Base-by-base conservation (phyloP, 64 coral and sea anemone species). In the Stichodactyla mertensii region DNA sequence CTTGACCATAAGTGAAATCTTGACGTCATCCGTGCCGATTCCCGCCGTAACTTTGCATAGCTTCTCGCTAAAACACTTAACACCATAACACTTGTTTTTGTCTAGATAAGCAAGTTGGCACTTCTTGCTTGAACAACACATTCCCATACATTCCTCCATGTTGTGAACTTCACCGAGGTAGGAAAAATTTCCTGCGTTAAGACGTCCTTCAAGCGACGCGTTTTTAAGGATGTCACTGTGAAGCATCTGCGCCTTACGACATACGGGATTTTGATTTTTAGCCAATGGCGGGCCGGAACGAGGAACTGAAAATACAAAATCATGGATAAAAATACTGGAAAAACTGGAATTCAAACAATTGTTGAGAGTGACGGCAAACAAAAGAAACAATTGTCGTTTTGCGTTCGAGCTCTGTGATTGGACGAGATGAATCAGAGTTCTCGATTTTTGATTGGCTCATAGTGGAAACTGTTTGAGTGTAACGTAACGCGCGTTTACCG, bases 1-100 rank as follows among this genome's bases (percentile, higher is more conserved):
- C 45, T 71, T 96, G 80, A 96, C 94, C 94, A 96, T 96, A 3
- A 96, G 85, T 31, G 94, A 96, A 84, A 96, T 96, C 89, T 96
- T 96, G 23, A 96, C 91, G 54, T 96, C 94, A 62, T 89, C 86
- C 16, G 90, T 79, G 52, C 89, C 81, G 53, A 93, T 89, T 51
- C 91, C 94, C 20, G 91, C 77, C 16, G 94, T 96, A 67, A 96
- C 91, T 85, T 96, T 93, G 51, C 94, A 96, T 57, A 93, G 31
- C 57, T 92, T 85, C 31, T 92, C 88, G n/a, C 88, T 96, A 77
- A 86, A 96, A 61, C 94, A 96, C 22, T 96, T 96, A 51, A 96
- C 94, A 3, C 94, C 94, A 84, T 96, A 96, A 45, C 94, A 96
- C 67, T 96, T 96, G 8, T 58, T 52, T 55, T 96, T 90, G 81